Conservation (phyloP, 2,113 vertebrate species). For the Antechinus flavipes region DNA sequence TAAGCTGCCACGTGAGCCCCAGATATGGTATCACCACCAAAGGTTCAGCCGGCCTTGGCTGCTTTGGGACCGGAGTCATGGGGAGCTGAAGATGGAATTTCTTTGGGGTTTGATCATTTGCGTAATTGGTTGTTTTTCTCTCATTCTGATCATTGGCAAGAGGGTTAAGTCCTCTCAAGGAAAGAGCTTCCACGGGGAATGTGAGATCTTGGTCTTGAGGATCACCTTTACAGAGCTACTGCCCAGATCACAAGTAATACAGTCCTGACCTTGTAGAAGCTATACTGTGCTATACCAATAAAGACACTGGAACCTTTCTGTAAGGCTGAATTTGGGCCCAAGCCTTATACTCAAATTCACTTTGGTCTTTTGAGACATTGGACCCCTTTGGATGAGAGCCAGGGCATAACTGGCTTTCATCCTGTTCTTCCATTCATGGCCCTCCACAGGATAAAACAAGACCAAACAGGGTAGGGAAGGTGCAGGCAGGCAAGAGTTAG, state of each 20-base stretch:
- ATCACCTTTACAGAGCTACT: conserved; percentile 53
- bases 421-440: conserved; percentile 7
- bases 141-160: conserved; percentile 40
- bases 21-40: conserved; percentile 69
- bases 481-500: background rate
- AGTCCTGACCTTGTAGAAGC: conserved; percentile 61
- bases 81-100: conserved; percentile 78
- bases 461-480: background rate
- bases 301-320: background rate
- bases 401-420: conserved; percentile 19
- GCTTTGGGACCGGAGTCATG: conserved; percentile 51
- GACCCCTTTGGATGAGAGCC: conserved; percentile 48
- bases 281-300: background rate
- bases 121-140: conserved; percentile 23
- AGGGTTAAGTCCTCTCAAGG: conserved; percentile 16
- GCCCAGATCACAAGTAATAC: background rate
- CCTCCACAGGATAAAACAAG: background rate
- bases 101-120: conserved; percentile 41
- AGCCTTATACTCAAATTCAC: background rate
- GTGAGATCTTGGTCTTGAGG: conserved; percentile 54
- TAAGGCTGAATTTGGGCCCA: conserved; percentile 12
- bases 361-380: background rate
- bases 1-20: conserved; percentile 61
- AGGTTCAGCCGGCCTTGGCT: conserved; percentile 48
- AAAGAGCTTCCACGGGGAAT: conserved; percentile 39